Percentiles rank a stretch among this genome's conserved stretches.
These are phyloP conservation scores for Lottia scabra DNA, from an alignment of 2,888 invertebrate genomes.

Conservation along the genomic window DNA sequence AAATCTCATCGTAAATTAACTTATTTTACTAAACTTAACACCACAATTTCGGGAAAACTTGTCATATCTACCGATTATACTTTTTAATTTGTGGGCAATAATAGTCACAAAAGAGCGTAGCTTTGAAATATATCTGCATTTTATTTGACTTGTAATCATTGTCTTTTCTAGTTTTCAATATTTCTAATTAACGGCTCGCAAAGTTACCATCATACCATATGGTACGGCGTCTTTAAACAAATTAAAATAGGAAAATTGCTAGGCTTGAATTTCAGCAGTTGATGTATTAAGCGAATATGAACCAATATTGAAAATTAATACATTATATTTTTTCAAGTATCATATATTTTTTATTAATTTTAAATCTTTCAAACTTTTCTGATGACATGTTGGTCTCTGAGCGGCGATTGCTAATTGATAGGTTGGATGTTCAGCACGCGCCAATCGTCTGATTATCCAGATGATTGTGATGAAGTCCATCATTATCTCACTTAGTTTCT, in stretches of 20 bases:
- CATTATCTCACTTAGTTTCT: neutral
- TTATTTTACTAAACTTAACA: no score
- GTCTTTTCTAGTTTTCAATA: no score
- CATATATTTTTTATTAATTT: neutral
- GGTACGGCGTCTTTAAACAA: neutral
- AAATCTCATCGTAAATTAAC: no score
- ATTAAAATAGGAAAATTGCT: conserved; percentile 3
- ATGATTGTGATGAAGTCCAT: neutral
- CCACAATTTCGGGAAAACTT: no score
- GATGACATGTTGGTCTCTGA: neutral
- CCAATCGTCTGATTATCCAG: conserved; percentile 1
- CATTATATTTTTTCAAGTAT: conserved; percentile 3
- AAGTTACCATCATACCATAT: neutral
- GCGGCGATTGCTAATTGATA: neutral
- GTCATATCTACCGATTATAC: no score
- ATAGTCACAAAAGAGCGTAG: no score
- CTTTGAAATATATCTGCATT: no score
- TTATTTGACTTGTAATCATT: no score
- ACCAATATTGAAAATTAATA: conserved; percentile 7
- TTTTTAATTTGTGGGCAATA: no score
- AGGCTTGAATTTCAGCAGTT: neutral
- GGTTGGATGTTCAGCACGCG: neutral
- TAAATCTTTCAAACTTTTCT: neutral
- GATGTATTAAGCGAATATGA: neutral
- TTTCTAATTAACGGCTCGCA: no score